Percentiles rank a stretch among this genome's conserved stretches.
Evolutionary conservation across 2,888 invertebrate species (phyloP).

Genomic region (Aromia moschata): DNA sequence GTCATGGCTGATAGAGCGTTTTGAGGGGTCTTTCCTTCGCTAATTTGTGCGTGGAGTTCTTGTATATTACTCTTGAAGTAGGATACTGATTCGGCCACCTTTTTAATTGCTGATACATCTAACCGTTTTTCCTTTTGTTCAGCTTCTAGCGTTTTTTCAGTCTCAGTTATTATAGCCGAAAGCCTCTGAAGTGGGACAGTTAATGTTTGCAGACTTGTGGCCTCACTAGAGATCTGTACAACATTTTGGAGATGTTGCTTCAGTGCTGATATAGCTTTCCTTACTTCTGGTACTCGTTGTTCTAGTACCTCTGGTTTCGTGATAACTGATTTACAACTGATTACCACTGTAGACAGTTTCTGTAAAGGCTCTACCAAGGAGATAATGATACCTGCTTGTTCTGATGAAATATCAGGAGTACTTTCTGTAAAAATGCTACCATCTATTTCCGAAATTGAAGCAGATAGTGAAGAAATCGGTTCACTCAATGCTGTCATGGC

Average conservation of each 20-base stretch:
- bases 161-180: slow-evolving; percentile 11
- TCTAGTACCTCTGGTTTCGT: slow-evolving; percentile 17
- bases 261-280: slow-evolving; percentile 20
- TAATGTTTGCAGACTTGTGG: slow-evolving; percentile 1
- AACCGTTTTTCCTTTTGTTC: not conserved
- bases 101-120: not conserved
- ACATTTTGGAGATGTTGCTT: slow-evolving; percentile 19
- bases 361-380: slow-evolving; percentile 3
- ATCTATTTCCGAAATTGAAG: not conserved
- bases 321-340: not conserved
- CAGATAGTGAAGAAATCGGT: not conserved
- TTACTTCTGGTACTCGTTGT: slow-evolving; percentile 1
- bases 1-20: not conserved
- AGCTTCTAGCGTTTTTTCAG: slow-evolving; percentile 18
- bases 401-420: slow-evolving; percentile 1
- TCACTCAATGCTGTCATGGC: not conserved
- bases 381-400: slow-evolving; percentile 1
- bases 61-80: not conserved
- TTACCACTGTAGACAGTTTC: slow-evolving; percentile 4
- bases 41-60: not conserved
- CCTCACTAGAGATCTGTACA: not conserved
- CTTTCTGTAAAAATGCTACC: not conserved
- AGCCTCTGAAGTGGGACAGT: slow-evolving; percentile 14
- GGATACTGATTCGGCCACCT: not conserved
- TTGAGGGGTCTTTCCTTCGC: not conserved